phyloP scores from a whole-genome alignment of 64 coral and sea anemone species.

The Anthopleura sola region DNA sequence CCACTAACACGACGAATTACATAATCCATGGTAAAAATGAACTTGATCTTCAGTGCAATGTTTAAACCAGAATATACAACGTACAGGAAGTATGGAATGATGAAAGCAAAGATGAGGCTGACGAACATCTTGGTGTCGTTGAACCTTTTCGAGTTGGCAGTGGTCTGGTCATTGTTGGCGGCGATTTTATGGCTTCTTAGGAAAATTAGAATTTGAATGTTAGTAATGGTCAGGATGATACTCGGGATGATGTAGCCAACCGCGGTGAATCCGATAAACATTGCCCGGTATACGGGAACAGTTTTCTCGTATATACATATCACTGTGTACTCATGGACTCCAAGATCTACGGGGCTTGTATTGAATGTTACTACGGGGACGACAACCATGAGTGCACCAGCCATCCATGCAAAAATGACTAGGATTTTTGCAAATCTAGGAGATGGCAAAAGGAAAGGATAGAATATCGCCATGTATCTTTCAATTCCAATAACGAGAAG shows the following conservation, averaged over 20 bases:
- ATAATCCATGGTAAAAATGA: background rate
- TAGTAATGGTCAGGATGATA: slow-evolving; percentile 8
- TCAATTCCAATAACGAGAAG: slow-evolving; percentile 42
- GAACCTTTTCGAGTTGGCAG: background rate
- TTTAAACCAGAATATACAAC: background rate
- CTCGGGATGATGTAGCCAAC: background rate
- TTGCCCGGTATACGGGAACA: background rate
- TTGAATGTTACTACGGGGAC: background rate
- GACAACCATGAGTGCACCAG: background rate
- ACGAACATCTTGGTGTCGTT: slow-evolving; percentile 20
- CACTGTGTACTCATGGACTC: background rate
- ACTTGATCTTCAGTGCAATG: background rate
- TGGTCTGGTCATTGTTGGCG: background rate
- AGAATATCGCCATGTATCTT: slow-evolving; percentile 29
- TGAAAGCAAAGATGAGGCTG: slow-evolving; percentile 10
- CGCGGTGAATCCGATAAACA: background rate
- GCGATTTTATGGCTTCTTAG: background rate
- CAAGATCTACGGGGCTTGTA: background rate
- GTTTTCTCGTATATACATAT: background rate
- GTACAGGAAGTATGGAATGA: slow-evolving; percentile 21
- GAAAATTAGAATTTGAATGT: background rate
- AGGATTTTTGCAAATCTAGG: background rate
- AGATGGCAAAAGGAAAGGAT: background rate
- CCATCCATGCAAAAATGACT: slow-evolving; percentile 13
- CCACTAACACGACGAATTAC: background rate